Percentiles rank a stretch among this genome's conserved stretches.
Evolutionary conservation across 2,797 vertebrate genomes (phyloP).

Genomic region (Lepilemur ruficaudatus): DNA sequence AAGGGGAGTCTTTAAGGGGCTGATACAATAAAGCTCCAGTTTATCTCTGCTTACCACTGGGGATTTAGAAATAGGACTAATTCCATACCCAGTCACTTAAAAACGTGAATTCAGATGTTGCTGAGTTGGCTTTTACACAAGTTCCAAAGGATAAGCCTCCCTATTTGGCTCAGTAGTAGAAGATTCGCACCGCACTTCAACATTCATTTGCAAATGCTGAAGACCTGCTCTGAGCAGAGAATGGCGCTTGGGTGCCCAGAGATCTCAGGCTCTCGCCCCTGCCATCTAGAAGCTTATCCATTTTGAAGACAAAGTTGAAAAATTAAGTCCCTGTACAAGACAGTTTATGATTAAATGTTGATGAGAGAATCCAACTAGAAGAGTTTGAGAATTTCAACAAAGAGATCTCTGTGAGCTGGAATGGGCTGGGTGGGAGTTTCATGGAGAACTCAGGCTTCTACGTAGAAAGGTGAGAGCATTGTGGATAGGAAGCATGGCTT

Average conservation of each 20-base stretch:
- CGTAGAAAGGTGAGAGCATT: not conserved
- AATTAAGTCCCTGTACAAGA: not conserved
- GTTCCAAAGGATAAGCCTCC: constrained; percentile 12
- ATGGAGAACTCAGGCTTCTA: not conserved
- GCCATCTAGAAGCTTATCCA: not conserved
- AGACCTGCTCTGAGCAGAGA: not conserved
- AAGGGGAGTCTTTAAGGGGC: not conserved
- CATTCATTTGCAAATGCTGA: not conserved
- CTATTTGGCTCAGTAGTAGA: not conserved
- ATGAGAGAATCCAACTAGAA: not conserved
- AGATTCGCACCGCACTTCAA: not conserved
- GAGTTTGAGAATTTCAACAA: not conserved
- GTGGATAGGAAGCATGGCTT: not conserved
- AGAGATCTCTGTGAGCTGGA: not conserved
- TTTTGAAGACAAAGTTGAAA: constrained; percentile 36
- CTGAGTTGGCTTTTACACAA: constrained; percentile 26
- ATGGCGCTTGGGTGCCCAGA: not conserved
- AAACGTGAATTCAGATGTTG: constrained; percentile 23
- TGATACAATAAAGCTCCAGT: constrained; percentile 39
- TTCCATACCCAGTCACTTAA: constrained; percentile 29
- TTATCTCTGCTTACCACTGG: constrained; percentile 60
- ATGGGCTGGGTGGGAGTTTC: not conserved
- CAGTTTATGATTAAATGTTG: not conserved
- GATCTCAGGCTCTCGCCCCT: not conserved
- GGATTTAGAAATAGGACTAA: constrained; percentile 63